phyloP scores from a whole-genome alignment of 2,113 vertebrate genomes.

The Syngnathus typhle region DNA sequence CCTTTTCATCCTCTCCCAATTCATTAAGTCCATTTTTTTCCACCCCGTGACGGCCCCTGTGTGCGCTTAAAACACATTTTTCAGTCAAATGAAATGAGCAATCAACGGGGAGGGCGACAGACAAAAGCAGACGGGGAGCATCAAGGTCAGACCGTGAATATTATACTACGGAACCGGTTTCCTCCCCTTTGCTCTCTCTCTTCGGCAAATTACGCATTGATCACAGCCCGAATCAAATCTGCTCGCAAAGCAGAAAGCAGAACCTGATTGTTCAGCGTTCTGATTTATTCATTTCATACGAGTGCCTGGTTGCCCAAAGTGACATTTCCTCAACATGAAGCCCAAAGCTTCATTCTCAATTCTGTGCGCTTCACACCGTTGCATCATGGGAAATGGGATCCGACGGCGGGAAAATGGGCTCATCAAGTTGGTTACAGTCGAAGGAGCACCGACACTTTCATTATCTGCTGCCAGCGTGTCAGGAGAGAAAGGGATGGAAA shows the following conservation, averaged over 20 bases:
- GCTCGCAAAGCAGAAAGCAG: background rate
- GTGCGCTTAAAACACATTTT: constrained; percentile 27
- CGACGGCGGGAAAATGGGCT: constrained; percentile 28
- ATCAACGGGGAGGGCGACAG: background rate
- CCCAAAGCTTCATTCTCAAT: background rate
- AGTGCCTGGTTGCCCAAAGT: background rate
- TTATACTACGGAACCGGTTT: background rate
- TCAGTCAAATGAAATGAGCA: constrained; percentile 14
- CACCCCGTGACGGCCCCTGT: background rate
- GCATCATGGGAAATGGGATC: constrained; percentile 28
- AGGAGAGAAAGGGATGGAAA: constrained; percentile 23
- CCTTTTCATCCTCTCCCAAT: constrained; percentile 21
- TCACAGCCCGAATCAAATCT: background rate
- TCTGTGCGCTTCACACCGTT: constrained; percentile 8
- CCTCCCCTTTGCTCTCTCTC: constrained; percentile 1
- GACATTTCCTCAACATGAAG: background rate
- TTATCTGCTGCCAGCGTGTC: constrained; percentile 26
- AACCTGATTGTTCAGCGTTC: background rate
- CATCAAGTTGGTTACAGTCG: constrained; percentile 46
- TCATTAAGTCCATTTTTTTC: constrained; percentile 19
- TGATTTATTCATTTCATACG: background rate
- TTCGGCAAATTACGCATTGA: background rate
- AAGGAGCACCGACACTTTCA: constrained; percentile 44
- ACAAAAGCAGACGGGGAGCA: constrained; percentile 12
- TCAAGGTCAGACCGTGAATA: constrained; percentile 35